Conservation (phyloP, 37 sponge, comb jelly and placozoan species). For the Tethya wilhelma region DNA sequence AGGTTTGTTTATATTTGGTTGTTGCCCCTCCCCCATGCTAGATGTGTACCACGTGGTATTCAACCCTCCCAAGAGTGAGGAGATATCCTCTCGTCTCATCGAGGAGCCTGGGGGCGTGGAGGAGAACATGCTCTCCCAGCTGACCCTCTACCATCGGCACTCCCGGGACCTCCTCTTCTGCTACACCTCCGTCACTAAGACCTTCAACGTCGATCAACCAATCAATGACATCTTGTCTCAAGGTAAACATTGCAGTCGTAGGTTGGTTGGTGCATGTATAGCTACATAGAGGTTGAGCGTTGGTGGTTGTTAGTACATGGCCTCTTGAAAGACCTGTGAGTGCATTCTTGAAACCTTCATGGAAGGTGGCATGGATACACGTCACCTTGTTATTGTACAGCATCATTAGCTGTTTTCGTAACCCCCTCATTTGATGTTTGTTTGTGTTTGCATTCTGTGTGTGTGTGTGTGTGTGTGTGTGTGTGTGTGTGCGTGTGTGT, state of each 20-base stretch:
- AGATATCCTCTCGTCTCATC: slow-evolving; percentile 65
- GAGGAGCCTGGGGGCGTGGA: slow-evolving; percentile 60
- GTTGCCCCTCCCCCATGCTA: slow-evolving; percentile 9
- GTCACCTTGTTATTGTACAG: too few species aligned
- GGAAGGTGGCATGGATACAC: too few species aligned
- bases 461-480: too few species aligned
- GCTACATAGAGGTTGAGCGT: too few species aligned
- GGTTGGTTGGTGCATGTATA: too few species aligned
- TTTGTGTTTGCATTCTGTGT: too few species aligned
- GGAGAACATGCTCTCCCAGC: slow-evolving; percentile 20
- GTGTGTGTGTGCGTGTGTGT: background rate
- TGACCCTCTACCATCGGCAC: slow-evolving; percentile 67
- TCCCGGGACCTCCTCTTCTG: slow-evolving; percentile 52
- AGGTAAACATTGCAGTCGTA: slow-evolving; percentile 53
- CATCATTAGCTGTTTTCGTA: too few species aligned
- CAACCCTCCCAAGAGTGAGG: slow-evolving; percentile 64
- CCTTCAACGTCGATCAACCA: slow-evolving; percentile 92
- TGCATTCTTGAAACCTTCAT: too few species aligned
- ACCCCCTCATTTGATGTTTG: too few species aligned
- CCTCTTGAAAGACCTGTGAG: too few species aligned
- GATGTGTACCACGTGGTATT: slow-evolving; percentile 94
- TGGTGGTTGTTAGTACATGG: too few species aligned
- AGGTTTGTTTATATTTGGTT: too few species aligned
- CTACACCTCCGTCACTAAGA: slow-evolving; percentile 44
- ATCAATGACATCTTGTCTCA: slow-evolving; percentile 73